These are phyloP conservation scores for Yponomeuta evonymella DNA, from an alignment of 2,888 invertebrate species.

Conservation along the genomic window DNA sequence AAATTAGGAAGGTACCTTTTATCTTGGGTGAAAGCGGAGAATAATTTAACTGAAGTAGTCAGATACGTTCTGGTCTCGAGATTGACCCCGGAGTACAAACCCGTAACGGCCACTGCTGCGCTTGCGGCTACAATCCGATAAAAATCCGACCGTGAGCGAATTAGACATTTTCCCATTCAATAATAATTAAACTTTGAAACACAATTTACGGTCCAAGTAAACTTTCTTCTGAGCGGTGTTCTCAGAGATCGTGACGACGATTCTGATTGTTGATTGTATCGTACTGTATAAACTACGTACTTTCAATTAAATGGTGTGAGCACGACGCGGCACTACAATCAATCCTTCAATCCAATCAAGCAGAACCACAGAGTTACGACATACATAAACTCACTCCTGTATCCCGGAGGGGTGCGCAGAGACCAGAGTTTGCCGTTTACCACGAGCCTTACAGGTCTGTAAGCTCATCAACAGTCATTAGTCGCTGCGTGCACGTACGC, in stretches of 20 bases:
- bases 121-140: constrained; percentile 1
- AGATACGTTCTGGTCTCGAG: background rate
- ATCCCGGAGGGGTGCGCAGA: no score
- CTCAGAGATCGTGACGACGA: constrained; percentile 2
- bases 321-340: background rate
- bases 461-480: no score
- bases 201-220: background rate
- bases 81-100: background rate
- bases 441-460: no score
- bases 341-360: background rate
- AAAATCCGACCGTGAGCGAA: constrained; percentile 8
- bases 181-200: background rate
- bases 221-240: background rate
- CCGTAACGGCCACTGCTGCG: constrained; percentile 1
- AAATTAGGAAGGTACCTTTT: background rate
- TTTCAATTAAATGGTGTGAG: constrained; percentile 4
- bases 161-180: constrained; percentile 1
- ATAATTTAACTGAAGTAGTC: background rate
- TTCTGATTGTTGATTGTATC: constrained; percentile 3
- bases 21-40: background rate
- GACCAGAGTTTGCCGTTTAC: no score
- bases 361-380: background rate
- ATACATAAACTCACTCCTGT: background rate
- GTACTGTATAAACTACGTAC: constrained; percentile 1
- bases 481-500: no score